Base-by-base conservation (phyloP, 2,888 invertebrate genomes). In the Morpho deidamia region DNA sequence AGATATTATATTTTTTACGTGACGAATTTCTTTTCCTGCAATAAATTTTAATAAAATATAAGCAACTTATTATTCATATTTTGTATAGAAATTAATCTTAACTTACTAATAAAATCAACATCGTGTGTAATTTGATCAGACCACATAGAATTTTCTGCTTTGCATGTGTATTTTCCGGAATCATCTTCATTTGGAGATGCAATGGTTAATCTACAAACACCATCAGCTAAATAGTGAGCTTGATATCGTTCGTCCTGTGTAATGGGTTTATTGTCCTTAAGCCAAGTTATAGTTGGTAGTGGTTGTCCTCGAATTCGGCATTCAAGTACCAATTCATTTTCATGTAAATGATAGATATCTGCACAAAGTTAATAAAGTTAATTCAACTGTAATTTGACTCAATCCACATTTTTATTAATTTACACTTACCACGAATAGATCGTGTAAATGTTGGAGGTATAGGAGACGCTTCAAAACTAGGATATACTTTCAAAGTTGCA, bases 291-390 rank as follows among this genome's bases (percentile, higher is more conserved):
- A 0, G 87, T 91, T 0, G 96, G 95, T 4, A 91, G 83, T 10
- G 95, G 95, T 65, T 94, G 92, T 14, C 94, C 95, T 55, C 94
- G 92, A 44, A 96, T 93, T 48, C 94, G 92, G 70, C 96, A 96
- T 79, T 96, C 96, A 61, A 96, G 82, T 23, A 93, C 91, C 49
- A 96, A 77, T 73, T 95, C 94, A 74, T 95, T 93, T 69, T 93
- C 94, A 40, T 92, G 90, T 46, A 92, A 86, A 70, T 93, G 93
- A 76, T 94, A 96, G 9, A 90, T 91, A 78, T 96, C 96, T 93
- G 81, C 44, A 68, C 61, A 56, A 44, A 12, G 45, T 8, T 37
- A 12, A 9, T 23, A 33, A 14, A 42, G 12, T 42, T 35, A 7
- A 45, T 37, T 7, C 7, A 11, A 12, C n/a, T 11, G 35, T 11